Percentiles rank a stretch among this genome's conserved stretches.
phyloP scores from a whole-genome alignment of 2,113 vertebrate species.

The Mus pahari region DNA sequence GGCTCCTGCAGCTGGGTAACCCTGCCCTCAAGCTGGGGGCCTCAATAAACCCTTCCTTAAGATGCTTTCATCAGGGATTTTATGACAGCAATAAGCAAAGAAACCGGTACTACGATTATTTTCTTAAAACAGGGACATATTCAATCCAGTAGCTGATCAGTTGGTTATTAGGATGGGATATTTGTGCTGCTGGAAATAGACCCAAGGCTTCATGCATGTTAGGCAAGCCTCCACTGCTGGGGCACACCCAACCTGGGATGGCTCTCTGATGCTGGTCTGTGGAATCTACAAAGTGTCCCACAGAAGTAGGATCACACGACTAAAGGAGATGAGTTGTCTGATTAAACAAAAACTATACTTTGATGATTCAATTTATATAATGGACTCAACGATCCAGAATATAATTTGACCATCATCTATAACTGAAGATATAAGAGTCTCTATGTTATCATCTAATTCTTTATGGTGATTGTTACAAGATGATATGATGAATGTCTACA shows the following conservation, averaged over 20 bases:
- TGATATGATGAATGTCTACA: neutral
- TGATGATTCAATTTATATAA: neutral
- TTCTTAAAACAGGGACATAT: conserved; percentile 42
- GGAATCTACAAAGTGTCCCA: neutral
- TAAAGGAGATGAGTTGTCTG: neutral
- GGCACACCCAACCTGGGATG: too few relatives aligned
- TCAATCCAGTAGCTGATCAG: neutral
- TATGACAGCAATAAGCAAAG: too few relatives aligned
- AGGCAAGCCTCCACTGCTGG: neutral
- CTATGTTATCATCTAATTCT: neutral
- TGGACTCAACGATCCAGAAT: neutral
- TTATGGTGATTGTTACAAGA: conserved; percentile 8
- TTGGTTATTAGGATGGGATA: neutral
- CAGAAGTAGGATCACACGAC: neutral
- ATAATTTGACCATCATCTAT: neutral
- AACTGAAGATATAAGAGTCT: neutral
- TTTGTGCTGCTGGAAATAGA: neutral
- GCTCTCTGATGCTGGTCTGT: neutral
- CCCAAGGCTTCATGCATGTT: neutral
- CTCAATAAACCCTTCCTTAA: neutral
- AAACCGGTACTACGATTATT: neutral
- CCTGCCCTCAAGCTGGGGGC: neutral
- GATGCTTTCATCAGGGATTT: neutral
- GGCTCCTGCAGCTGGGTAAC: neutral
- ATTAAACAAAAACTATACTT: neutral